A percentile compares a stretch with the other conserved stretches of the same genome.
These are phyloP conservation scores for Vipera ursinii DNA, from an alignment of 2,797 vertebrate genomes.

Conservation along the genomic window DNA sequence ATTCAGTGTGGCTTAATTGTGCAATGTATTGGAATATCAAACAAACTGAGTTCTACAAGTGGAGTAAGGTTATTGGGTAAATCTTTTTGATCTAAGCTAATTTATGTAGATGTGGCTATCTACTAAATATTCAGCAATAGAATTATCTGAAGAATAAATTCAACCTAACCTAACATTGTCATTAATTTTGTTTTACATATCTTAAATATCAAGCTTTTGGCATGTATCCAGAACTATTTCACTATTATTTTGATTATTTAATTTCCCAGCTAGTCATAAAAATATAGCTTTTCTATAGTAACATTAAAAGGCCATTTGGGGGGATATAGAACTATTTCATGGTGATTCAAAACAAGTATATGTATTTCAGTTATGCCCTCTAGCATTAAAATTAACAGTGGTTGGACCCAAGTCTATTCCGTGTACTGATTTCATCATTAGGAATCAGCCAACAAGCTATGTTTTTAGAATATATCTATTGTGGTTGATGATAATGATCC, in stretches of 20 bases:
- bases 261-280: slow-evolving; percentile 34
- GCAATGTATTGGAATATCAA: not conserved
- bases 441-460: not conserved
- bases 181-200: slow-evolving; percentile 13
- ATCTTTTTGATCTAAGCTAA: not conserved
- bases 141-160: slow-evolving; percentile 24
- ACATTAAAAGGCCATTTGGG: not conserved
- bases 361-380: not conserved
- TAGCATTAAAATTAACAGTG: fast-evolving
- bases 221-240: slow-evolving; percentile 3
- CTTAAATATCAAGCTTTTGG: slow-evolving; percentile 33
- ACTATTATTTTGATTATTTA: slow-evolving; percentile 19
- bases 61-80: slow-evolving; percentile 15
- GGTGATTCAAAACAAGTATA: not conserved
- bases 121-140: not conserved
- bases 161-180: not conserved
- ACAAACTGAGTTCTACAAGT: slow-evolving; percentile 1
- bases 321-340: not conserved
- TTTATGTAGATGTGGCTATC: not conserved
- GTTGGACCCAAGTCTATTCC: not conserved
- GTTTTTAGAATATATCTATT: not conserved
- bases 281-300: not conserved
- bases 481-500: not conserved
- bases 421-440: not conserved
- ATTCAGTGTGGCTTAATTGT: not conserved